phyloP scores from a whole-genome alignment of 2,888 invertebrate species.

The Apodemia hepburni region DNA sequence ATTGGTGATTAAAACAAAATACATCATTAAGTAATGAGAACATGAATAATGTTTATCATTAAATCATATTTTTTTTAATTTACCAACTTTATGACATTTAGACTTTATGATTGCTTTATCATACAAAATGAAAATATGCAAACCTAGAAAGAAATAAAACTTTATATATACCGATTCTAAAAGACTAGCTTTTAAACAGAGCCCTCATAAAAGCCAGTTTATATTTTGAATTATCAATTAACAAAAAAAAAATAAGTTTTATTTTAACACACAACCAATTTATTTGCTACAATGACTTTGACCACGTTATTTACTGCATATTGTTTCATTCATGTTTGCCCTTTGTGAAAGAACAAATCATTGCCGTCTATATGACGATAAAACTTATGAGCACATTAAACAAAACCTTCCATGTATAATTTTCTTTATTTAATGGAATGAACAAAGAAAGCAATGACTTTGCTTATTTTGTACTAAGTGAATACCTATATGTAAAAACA shows the following conservation, averaged over 20 bases:
- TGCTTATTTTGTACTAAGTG: neutral
- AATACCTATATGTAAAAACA: conserved; percentile 1
- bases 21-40: neutral
- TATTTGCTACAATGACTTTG: too few relatives aligned
- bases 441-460: neutral
- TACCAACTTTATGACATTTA: neutral
- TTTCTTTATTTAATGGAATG: neutral
- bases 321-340: neutral
- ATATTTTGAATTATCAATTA: too few relatives aligned
- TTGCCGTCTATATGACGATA: neutral
- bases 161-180: too few relatives aligned
- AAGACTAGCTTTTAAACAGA: too few relatives aligned
- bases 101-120: too few relatives aligned
- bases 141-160: too few relatives aligned
- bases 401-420: neutral
- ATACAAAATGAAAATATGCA: too few relatives aligned
- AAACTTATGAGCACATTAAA: neutral
- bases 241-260: too few relatives aligned
- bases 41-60: neutral
- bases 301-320: neutral
- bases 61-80: neutral
- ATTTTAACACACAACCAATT: too few relatives aligned
- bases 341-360: neutral
- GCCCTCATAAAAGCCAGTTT: too few relatives aligned
- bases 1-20: neutral